A percentile compares a stretch with the other conserved stretches of the same genome.
These are phyloP conservation scores for Penelope pileata DNA, from an alignment of 2,113 vertebrate genomes.

Conservation along the genomic window DNA sequence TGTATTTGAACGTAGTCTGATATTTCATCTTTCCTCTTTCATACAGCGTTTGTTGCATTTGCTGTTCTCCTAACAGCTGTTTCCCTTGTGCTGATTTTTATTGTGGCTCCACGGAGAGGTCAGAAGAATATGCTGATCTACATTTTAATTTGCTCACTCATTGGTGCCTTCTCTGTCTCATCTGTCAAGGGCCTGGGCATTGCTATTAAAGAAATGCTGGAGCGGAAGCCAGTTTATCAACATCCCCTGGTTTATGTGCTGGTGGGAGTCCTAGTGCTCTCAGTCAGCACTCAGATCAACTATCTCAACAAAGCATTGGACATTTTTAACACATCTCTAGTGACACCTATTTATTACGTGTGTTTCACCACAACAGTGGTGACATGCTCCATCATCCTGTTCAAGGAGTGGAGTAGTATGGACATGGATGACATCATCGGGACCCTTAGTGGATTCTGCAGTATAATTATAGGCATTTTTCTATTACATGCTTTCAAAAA, in stretches of 20 bases:
- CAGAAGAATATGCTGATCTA: constrained; percentile 82
- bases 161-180: constrained; percentile 85
- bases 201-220: constrained; percentile 77
- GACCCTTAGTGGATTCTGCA: constrained; percentile 81
- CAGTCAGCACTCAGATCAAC: constrained; percentile 80
- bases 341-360: constrained; percentile 85
- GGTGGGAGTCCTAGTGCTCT: constrained; percentile 67
- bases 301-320: constrained; percentile 86
- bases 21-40: constrained; percentile 1
- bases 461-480: constrained; percentile 82
- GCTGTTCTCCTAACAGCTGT: constrained; percentile 67
- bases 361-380: constrained; percentile 80
- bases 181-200: constrained; percentile 85
- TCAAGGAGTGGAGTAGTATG: constrained; percentile 85
- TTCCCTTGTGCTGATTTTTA: constrained; percentile 74
- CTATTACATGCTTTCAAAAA: constrained; percentile 83
- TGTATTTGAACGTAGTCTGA: background rate
- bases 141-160: constrained; percentile 81
- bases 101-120: constrained; percentile 77
- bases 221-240: constrained; percentile 71
- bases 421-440: constrained; percentile 73
- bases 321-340: constrained; percentile 79
- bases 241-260: constrained; percentile 77
- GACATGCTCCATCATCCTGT: constrained; percentile 79
- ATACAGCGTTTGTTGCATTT: constrained; percentile 79